Evolutionary conservation across 2,888 invertebrate species (phyloP).

Genomic region (Lymantria monacha): DNA sequence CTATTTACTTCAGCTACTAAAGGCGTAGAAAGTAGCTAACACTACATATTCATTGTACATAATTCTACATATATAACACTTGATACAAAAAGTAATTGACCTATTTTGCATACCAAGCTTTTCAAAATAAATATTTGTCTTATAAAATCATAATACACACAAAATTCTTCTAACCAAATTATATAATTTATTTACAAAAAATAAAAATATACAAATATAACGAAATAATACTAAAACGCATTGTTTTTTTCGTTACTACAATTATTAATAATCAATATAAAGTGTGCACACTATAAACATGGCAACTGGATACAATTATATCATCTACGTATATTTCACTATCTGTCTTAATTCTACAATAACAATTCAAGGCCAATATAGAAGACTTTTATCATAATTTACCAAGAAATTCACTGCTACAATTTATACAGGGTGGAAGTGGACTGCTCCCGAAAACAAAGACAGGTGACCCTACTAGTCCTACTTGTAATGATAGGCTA

Average conservation of each 20-base stretch:
- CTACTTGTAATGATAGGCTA: too few relatives aligned
- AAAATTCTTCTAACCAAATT: conserved; percentile 9
- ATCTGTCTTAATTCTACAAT: conserved; percentile 40
- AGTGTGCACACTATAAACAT: conserved; percentile 56
- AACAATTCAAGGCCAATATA: conserved; percentile 58
- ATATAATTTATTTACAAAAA: conserved; percentile 30
- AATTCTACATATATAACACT: conserved; percentile 13
- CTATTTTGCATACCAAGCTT: neutral
- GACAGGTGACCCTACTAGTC: too few relatives aligned
- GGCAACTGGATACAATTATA: conserved; percentile 56
- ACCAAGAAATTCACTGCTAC: neutral
- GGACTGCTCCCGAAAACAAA: too few relatives aligned
- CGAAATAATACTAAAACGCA: conserved; percentile 80
- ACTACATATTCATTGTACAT: neutral
- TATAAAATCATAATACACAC: conserved; percentile 12
- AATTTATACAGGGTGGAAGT: too few relatives aligned
- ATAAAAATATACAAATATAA: conserved; percentile 36
- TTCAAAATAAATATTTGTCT: neutral
- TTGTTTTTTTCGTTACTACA: conserved; percentile 58
- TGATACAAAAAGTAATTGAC: conserved; percentile 32
- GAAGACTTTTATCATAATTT: conserved; percentile 34
- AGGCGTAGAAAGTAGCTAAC: too few relatives aligned
- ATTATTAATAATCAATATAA: conserved; percentile 9
- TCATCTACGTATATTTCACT: conserved; percentile 42
- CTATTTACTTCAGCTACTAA: too few relatives aligned